phyloP scores from a whole-genome alignment of 53 echinoderm and acorn worm genomes.

The Luidia sarsii region DNA sequence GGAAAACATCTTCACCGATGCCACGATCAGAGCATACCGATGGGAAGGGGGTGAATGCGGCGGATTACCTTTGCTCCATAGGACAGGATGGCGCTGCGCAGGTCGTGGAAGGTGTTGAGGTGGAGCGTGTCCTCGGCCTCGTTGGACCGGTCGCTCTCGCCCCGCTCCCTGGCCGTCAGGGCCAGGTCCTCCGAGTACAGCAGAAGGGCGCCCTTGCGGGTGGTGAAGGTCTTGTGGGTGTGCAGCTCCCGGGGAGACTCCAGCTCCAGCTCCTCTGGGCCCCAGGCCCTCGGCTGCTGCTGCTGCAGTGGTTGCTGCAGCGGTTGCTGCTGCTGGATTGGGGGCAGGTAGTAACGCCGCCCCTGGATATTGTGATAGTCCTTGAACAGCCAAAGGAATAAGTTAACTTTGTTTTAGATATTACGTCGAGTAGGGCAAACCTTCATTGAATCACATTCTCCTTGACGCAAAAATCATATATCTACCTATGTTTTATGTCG shows the following conservation, averaged over 20 bases:
- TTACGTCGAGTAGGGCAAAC: no score
- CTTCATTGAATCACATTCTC: no score
- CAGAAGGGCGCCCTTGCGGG: constrained; percentile 90
- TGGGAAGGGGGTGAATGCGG: no score
- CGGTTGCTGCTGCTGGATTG: constrained; percentile 87
- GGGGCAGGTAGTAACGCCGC: constrained; percentile 85
- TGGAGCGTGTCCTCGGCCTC: constrained; percentile 87
- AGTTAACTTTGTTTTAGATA: no score
- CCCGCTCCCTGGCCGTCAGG: constrained; percentile 53
- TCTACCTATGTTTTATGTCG: no score
- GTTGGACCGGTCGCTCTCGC: constrained; percentile 53
- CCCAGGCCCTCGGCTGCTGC: constrained; percentile 82
- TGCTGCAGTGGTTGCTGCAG: no score
- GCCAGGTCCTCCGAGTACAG: constrained; percentile 96
- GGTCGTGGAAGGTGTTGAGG: constrained; percentile 87
- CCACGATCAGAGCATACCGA: no score
- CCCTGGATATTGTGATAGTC: constrained; percentile 92
- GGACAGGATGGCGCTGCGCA: constrained; percentile 89
- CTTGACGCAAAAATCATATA: no score
- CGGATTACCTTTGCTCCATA: constrained; percentile 87
- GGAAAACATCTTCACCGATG: no score
- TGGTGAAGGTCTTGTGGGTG: constrained; percentile 96
- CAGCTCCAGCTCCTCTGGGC: constrained; percentile 39
- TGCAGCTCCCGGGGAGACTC: constrained; percentile 61
- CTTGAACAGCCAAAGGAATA: constrained; percentile 28